Percentiles rank a stretch among this genome's conserved stretches.
These are phyloP conservation scores for Phycodurus eques DNA, from an alignment of 2,113 vertebrate species.

Conservation along the genomic window DNA sequence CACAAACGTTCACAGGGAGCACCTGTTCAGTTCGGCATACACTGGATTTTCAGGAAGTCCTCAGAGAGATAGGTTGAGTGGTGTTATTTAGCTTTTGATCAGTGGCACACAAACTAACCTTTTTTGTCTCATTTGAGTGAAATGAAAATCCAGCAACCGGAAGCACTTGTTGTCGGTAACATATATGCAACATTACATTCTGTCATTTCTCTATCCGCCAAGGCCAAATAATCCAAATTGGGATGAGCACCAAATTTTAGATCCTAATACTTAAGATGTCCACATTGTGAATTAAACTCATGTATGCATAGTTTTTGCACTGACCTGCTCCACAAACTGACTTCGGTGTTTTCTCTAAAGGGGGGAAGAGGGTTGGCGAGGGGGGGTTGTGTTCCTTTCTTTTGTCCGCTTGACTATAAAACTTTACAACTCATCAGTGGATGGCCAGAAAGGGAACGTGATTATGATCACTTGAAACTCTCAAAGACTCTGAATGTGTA, in stretches of 20 bases:
- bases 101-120: slow-evolving; percentile 15
- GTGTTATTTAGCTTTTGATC: slow-evolving; percentile 36
- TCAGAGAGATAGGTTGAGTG: slow-evolving; percentile 9
- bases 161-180: not conserved
- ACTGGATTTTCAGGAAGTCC: slow-evolving; percentile 30
- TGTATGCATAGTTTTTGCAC: too few species aligned
- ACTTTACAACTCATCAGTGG: too few species aligned
- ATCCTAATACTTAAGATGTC: not conserved
- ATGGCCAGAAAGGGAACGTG: too few species aligned
- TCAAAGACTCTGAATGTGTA: too few species aligned
- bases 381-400: too few species aligned
- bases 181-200: too few species aligned
- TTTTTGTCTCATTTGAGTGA: slow-evolving; percentile 21
- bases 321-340: too few species aligned
- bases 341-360: too few species aligned
- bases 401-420: too few species aligned
- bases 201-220: not conserved
- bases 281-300: not conserved
- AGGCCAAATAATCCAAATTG: not conserved
- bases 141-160: not conserved
- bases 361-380: too few species aligned
- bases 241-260: not conserved
- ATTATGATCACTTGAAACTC: too few species aligned
- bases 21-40: slow-evolving; percentile 23
- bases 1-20: slow-evolving; percentile 21